Conservation (phyloP, 2,113 vertebrate species). For the Pelecanoides urinatrix region DNA sequence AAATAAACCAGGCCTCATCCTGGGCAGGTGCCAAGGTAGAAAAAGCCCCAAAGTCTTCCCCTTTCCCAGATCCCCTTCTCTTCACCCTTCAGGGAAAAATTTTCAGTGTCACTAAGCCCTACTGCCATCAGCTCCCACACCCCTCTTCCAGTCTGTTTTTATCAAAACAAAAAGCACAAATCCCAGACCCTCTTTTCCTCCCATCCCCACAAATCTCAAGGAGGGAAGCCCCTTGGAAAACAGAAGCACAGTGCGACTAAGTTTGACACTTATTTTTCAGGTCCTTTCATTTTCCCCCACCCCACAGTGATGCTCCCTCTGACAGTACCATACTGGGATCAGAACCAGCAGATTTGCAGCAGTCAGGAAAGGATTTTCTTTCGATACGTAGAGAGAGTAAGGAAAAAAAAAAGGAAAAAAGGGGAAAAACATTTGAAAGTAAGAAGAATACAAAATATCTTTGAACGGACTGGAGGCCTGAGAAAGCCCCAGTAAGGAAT, state of each 20-base stretch:
- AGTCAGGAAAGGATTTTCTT: slow-evolving; percentile 40
- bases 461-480: not conserved
- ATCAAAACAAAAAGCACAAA: not conserved
- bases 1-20: not conserved
- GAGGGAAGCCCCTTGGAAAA: slow-evolving; percentile 39
- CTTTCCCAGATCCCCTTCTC: not conserved
- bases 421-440: slow-evolving; percentile 10
- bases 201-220: not conserved
- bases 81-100: not conserved
- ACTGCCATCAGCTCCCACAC: not conserved
- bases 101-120: not conserved
- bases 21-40: not conserved
- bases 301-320: slow-evolving; percentile 30
- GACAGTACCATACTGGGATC: slow-evolving; percentile 36
- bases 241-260: slow-evolving; percentile 52
- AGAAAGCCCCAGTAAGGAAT: not conserved
- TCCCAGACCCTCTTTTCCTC: not conserved
- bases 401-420: not conserved
- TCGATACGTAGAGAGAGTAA: not conserved
- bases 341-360: slow-evolving; percentile 46
- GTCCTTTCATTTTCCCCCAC: not conserved
- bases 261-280: slow-evolving; percentile 8
- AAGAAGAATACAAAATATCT: not conserved
- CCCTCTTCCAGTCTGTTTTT: not conserved
- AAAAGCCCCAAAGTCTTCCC: slow-evolving; percentile 14